Conservation (phyloP, 2,888 invertebrate genomes). For the Andrena trimmerana region DNA sequence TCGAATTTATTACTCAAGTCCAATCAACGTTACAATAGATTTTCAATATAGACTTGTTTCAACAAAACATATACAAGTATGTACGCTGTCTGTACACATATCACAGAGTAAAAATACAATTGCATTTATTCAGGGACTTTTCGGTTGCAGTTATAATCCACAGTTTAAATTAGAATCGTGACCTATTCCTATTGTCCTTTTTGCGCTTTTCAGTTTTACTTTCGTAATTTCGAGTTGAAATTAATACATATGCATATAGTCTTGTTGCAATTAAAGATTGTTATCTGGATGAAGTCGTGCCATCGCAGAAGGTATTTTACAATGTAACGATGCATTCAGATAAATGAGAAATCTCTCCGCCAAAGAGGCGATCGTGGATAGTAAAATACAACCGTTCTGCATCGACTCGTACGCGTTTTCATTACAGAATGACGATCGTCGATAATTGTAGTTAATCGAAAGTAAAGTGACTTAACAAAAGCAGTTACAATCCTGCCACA, state of each 20-base stretch:
- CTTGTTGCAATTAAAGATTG: not conserved
- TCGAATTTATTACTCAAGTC: constrained; percentile 51
- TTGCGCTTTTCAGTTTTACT: not conserved
- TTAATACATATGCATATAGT: not conserved
- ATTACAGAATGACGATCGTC: not conserved
- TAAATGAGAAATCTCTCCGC: not conserved
- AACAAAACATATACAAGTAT: constrained; percentile 46
- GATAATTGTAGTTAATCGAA: not conserved
- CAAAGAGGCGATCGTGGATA: not conserved
- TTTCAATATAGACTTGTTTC: constrained; percentile 39
- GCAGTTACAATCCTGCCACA: not conserved
- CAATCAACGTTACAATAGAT: constrained; percentile 54
- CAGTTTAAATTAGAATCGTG: constrained; percentile 12
- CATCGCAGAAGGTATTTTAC: not conserved
- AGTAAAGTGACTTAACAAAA: not conserved
- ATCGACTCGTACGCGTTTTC: not conserved
- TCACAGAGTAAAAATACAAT: constrained; percentile 62
- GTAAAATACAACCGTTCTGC: not conserved
- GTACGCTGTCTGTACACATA: constrained; percentile 48
- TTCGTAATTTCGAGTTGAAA: not conserved
- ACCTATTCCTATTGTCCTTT: not conserved
- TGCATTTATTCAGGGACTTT: constrained; percentile 35
- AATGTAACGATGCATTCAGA: not conserved
- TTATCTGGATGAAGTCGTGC: not conserved
- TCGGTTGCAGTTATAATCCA: constrained; percentile 18